phyloP scores from a whole-genome alignment of 2,888 invertebrate genomes.

The Linnaemya tessellans region DNA sequence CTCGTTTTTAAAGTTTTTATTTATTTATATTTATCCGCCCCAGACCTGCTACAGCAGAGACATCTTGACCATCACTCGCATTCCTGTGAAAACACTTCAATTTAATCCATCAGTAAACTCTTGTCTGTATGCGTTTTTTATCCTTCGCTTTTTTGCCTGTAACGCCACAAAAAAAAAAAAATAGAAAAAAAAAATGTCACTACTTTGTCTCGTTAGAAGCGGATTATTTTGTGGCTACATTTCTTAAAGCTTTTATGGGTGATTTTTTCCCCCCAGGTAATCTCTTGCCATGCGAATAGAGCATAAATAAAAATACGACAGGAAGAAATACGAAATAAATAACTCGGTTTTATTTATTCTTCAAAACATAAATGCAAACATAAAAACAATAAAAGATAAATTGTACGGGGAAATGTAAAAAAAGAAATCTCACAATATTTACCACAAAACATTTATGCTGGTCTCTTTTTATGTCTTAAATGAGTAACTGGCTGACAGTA shows the following conservation, averaged over 20 bases:
- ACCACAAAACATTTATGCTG: conserved; percentile 8
- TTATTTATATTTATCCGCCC: conserved; percentile 14
- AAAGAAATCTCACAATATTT: not conserved
- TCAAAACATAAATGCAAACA: conserved; percentile 34
- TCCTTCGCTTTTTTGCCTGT: conserved; percentile 16
- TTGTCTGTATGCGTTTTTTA: not conserved
- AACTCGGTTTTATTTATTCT: conserved; percentile 20
- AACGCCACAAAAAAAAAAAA: conserved; percentile 12
- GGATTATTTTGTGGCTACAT: conserved; percentile 67
- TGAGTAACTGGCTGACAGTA: not conserved
- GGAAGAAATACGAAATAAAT: conserved; percentile 13
- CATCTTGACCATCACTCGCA: conserved; percentile 2
- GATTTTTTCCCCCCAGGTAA: conserved; percentile 32
- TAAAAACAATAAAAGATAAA: conserved; percentile 28
- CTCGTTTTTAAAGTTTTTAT: not conserved
- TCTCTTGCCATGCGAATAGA: conserved; percentile 38
- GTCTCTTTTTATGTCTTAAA: conserved; percentile 6
- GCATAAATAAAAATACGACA: conserved; percentile 29
- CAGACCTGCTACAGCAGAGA: not conserved
- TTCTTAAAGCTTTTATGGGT: conserved; percentile 29
- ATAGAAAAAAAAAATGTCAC: conserved; percentile 47
- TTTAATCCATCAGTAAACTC: conserved; percentile 45
- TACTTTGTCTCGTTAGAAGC: conserved; percentile 68
- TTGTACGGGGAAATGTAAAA: not conserved
- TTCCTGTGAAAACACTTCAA: not conserved